These are phyloP conservation scores for Magallana gigas DNA, from an alignment of 1,140 invertebrate genomes.

Conservation along the genomic window DNA sequence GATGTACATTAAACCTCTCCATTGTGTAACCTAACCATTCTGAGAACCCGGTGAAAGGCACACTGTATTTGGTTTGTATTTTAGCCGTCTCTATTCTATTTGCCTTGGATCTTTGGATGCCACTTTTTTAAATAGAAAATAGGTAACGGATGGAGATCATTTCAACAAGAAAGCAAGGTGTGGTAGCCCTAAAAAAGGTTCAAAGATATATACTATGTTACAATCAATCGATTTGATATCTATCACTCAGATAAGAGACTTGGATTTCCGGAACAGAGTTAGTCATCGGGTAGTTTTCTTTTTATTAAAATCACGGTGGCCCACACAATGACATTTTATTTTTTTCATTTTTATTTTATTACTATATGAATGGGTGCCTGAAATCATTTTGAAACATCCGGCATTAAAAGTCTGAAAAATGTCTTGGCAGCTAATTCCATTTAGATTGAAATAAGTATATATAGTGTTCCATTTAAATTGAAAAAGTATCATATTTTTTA, in stretches of 20 bases:
- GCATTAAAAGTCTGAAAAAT: too few relatives aligned
- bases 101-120: slow-evolving; percentile 9
- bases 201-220: slow-evolving; percentile 14
- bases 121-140: neutral
- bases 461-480: too few relatives aligned
- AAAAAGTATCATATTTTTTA: too few relatives aligned
- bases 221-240: neutral
- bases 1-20: slow-evolving; percentile 17
- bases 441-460: too few relatives aligned
- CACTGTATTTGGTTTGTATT: neutral
- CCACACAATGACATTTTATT: too few relatives aligned
- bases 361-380: too few relatives aligned
- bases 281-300: neutral
- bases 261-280: neutral
- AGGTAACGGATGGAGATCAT: neutral
- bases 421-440: too few relatives aligned
- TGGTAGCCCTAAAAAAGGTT: neutral
- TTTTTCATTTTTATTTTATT: too few relatives aligned
- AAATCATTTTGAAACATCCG: too few relatives aligned
- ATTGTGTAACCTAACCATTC: slow-evolving; percentile 2
- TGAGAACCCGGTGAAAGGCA: neutral
- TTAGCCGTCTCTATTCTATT: slow-evolving; percentile 13
- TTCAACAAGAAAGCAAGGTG: neutral
- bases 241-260: slow-evolving; percentile 2
- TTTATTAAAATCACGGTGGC: too few relatives aligned